Conservation (phyloP, 2,888 invertebrate species). For the Andrena marginata region DNA sequence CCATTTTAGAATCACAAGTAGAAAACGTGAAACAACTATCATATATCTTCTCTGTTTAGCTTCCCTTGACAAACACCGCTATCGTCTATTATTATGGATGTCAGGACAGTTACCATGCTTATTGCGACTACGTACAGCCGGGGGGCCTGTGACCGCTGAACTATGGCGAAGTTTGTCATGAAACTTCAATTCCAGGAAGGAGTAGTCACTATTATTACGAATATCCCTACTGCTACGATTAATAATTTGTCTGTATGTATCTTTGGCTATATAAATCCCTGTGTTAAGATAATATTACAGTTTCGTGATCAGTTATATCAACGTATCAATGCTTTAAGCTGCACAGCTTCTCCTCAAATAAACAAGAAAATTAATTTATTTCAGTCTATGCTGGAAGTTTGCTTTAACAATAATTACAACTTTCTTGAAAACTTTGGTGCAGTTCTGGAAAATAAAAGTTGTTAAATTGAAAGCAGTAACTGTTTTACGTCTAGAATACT, state of each 20-base stretch:
- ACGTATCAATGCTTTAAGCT: neutral
- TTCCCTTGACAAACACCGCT: conserved; percentile 13
- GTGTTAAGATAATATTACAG: neutral
- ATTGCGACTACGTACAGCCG: conserved; percentile 26
- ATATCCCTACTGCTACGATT: conserved; percentile 15
- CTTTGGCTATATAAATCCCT: neutral
- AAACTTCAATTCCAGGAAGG: conserved; percentile 23
- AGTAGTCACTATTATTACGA: conserved; percentile 3
- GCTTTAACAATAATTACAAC: too few species aligned
- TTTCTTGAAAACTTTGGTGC: too few species aligned
- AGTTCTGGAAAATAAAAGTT: too few species aligned
- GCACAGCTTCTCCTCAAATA: neutral
- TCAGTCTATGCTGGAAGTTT: neutral
- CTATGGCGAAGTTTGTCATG: conserved; percentile 24
- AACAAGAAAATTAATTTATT: neutral
- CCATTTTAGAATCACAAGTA: conserved; percentile 33
- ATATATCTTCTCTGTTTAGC: conserved; percentile 26
- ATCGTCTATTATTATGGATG: conserved; percentile 14
- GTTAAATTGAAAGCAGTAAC: neutral
- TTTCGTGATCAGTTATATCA: neutral
- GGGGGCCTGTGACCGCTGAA: conserved; percentile 16
- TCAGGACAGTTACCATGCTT: conserved; percentile 17
- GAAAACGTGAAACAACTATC: conserved; percentile 36
- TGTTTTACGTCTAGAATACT: neutral
- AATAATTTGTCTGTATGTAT: neutral